Evolutionary conservation across 1,140 invertebrate genomes (phyloP), one percentile per base, ranked within the genome.

Genomic region (Paraescarpia echinospica): DNA sequence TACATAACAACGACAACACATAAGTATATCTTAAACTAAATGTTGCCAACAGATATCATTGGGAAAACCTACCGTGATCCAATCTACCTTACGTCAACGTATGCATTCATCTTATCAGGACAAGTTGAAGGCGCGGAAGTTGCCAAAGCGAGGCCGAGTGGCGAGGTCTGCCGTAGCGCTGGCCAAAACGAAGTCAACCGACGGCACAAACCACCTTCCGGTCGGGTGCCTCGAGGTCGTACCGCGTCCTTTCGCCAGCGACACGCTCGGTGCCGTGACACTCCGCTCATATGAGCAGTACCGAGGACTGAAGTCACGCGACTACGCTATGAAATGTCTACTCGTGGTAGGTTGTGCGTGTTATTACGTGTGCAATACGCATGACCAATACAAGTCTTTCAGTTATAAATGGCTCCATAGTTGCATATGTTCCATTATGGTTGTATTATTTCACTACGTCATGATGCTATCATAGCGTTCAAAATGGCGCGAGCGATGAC

Each of bases 241-340:
- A 18, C 59, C 59, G 59, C 93, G 95, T 18, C 95, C 95, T 0
- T 95, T 95, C 91, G 93, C 94, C 92, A 33, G 51, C 34, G 48
- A 51, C 92, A 34, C 34, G 2, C 27, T 94, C 94, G 8, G 34
- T 6, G n/a, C 34, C 0, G 34, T n/a, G 6, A 93, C 94, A 18
- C 91, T 95, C 27, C 93, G 94, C 22, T 93, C 94, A 33, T 95
- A 95, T 33, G 92, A 95, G 14, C 94, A 94, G 91, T 94, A 95
- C 92, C 93, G 94, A 34, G 95, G 95, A 14, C 90, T 93, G 12
- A 93, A 93, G 33, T 93, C 94, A 9, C 92, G 94, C 14, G 95
- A 95, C 35, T 94, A 95, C 35, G 95, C 95, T 77, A 95, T 95
- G 35, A 94, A 94, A 92, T 95, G 95, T 35, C 92, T 96, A 93